Base-by-base conservation (phyloP, 2,113 vertebrate genomes). In the Andinoacara biseriatus region DNA sequence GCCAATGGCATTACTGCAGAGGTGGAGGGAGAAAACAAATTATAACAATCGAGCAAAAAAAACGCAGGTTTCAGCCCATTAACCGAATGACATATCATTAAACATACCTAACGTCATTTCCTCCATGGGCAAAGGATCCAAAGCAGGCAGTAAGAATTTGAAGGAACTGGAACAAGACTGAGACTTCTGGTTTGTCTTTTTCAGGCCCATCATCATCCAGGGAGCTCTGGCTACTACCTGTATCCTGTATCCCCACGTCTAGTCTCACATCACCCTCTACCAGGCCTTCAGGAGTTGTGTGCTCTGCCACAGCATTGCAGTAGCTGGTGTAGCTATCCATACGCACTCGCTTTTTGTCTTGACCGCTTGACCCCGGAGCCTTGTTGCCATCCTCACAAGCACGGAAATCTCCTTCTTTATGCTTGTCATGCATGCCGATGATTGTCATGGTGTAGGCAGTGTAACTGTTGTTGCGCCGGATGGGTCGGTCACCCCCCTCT, bases 261-360 rank as follows among this genome's bases (percentile, higher is more conserved):
- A 95, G 77, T 3, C 89, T 93, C 87, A 96, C 91, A 2, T 96
- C 97, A 3, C 91, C 85, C 0, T 96, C 96, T 5, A 76, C 93
- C 0, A 95, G 87, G 0, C 91, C 88, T 5, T 95, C 92, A 1
- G 95, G 92, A 0, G 95, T 92, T 10, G 95, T 96, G 31, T 95
- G 88, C 6, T 99, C 98, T 0, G 98, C 97, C 91, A 99, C 97
- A 0, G 98, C 98, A 0, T 99, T 99, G 93, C 98, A 99, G 93
- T 99, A 99, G 90, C 98, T 99, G 10, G 97, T 99, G 89, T 99
- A 99, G 90, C 98, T 99, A 93, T 99, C 98, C 97, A 99, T 99
- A 7, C 98, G 97, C 15, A 97, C 84, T 0, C 98, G 95, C 92
- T 97, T 98, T 90, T 95, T 96, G 1, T 96, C 92, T 93, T 96